phyloP scores from a whole-genome alignment of 2,797 vertebrate species.

The Natrix natrix region DNA sequence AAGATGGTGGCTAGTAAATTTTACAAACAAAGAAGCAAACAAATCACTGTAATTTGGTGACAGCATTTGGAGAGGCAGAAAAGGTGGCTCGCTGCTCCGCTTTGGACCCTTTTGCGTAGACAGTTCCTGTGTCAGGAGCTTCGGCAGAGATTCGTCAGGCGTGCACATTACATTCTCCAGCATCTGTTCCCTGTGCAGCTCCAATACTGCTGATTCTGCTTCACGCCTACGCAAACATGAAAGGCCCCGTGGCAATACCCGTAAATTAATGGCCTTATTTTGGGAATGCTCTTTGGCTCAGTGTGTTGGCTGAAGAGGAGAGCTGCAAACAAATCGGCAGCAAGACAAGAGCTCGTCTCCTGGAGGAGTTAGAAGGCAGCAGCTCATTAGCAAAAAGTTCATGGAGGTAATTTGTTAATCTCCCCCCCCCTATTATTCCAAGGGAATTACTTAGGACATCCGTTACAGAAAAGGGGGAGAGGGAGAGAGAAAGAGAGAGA shows the following conservation, averaged over 20 bases:
- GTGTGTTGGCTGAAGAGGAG: neutral
- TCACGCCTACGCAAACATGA: neutral
- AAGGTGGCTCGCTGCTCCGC: neutral
- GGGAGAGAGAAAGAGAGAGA: no score
- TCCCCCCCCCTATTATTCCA: neutral
- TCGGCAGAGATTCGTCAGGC: neutral
- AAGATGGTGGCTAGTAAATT: neutral
- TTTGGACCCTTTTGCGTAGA: neutral
- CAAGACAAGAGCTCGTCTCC: neutral
- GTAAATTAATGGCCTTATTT: slow-evolving; percentile 1
- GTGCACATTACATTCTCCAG: neutral
- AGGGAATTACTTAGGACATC: neutral
- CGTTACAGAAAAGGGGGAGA: neutral
- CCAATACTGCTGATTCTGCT: neutral
- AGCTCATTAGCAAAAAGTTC: slow-evolving; percentile 9
- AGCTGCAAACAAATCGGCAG: neutral
- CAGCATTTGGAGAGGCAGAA: neutral
- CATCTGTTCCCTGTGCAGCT: neutral
- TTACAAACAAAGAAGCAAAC: neutral
- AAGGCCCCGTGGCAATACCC: neutral
- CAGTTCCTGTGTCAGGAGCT: neutral
- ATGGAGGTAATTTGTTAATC: neutral
- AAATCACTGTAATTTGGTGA: neutral
- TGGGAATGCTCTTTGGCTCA: neutral
- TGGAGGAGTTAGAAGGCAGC: neutral